phyloP scores from a whole-genome alignment of 2,797 vertebrate genomes.

The Falco naumanni region DNA sequence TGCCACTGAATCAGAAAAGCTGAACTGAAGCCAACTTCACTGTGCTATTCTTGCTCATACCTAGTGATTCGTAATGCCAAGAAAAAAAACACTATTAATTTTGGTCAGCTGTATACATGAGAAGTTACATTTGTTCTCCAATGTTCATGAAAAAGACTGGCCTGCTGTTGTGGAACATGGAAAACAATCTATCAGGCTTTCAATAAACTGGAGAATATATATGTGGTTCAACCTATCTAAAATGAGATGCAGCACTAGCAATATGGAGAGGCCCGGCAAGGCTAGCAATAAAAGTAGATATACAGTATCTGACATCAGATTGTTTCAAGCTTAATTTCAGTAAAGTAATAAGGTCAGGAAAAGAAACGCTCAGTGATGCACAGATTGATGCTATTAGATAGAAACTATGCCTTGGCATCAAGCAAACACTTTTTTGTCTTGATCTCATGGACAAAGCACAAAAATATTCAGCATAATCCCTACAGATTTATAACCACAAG shows the following conservation, averaged over 20 bases:
- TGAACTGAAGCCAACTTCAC: constrained; percentile 45
- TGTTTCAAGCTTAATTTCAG: constrained; percentile 85
- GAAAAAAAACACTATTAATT: constrained; percentile 70
- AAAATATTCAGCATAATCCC: constrained; percentile 56
- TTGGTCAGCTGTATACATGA: constrained; percentile 64
- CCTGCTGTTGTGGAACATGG: constrained; percentile 62
- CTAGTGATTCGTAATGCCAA: constrained; percentile 63
- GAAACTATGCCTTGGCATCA: constrained; percentile 60
- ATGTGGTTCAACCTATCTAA: constrained; percentile 78
- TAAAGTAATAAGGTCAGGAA: constrained; percentile 84
- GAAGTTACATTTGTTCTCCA: constrained; percentile 79
- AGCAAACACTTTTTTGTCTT: constrained; percentile 64
- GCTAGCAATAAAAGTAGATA: constrained; percentile 83
- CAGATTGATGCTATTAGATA: constrained; percentile 78
- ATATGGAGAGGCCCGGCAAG: constrained; percentile 77
- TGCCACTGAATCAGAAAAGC: constrained; percentile 68
- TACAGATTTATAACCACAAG: constrained; percentile 58
- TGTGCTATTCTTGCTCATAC: constrained; percentile 61
- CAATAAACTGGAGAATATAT: constrained; percentile 82
- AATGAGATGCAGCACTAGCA: constrained; percentile 81
- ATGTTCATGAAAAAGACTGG: constrained; percentile 66
- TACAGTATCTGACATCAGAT: constrained; percentile 83
- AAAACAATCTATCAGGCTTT: constrained; percentile 80
- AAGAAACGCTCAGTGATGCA: constrained; percentile 76
- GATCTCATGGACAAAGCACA: constrained; percentile 62